phyloP scores from a whole-genome alignment of 1,140 invertebrate species.

The Asbolus verrucosus region DNA sequence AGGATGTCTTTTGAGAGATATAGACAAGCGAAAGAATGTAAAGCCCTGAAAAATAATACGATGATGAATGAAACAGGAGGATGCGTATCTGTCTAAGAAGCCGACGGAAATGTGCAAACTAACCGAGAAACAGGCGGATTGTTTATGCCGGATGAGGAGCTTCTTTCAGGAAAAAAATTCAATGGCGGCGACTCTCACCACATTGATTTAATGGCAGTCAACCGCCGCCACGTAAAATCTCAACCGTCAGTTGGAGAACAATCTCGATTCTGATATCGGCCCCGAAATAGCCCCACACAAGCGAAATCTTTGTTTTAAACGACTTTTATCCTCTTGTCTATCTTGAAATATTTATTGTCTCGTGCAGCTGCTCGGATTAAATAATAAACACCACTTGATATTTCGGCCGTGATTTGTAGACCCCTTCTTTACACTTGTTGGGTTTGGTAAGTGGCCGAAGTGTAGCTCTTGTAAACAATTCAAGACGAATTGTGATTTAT shows the following conservation, averaged over 20 bases:
- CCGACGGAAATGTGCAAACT: conserved; percentile 51
- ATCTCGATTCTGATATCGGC: conserved; percentile 12
- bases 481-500: too few relatives aligned
- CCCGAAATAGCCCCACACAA: conserved; percentile 14
- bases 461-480: too few relatives aligned
- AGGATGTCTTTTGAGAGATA: conserved; percentile 52
- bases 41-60: conserved; percentile 53
- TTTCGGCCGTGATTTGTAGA: conserved; percentile 38
- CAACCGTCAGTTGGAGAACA: conserved; percentile 13
- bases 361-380: conserved; percentile 42
- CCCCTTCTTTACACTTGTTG: conserved; percentile 40
- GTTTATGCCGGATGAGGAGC: conserved; percentile 48
- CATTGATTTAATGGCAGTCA: conserved; percentile 30
- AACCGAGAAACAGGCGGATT: conserved; percentile 50
- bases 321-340: conserved; percentile 49
- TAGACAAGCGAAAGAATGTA: conserved; percentile 49
- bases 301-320: conserved; percentile 50
- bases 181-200: conserved; percentile 4
- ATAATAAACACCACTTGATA: conserved; percentile 39
- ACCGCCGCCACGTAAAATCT: too few relatives aligned
- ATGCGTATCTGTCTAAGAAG: conserved; percentile 46
- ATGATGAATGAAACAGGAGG: conserved; percentile 35
- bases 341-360: conserved; percentile 55
- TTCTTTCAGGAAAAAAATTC: conserved; percentile 13
- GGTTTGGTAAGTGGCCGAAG: conserved; percentile 15